Evolutionary conservation across 1,140 invertebrate species (phyloP), one percentile per base, ranked within the genome.

Genomic region (Venturia canescens): DNA sequence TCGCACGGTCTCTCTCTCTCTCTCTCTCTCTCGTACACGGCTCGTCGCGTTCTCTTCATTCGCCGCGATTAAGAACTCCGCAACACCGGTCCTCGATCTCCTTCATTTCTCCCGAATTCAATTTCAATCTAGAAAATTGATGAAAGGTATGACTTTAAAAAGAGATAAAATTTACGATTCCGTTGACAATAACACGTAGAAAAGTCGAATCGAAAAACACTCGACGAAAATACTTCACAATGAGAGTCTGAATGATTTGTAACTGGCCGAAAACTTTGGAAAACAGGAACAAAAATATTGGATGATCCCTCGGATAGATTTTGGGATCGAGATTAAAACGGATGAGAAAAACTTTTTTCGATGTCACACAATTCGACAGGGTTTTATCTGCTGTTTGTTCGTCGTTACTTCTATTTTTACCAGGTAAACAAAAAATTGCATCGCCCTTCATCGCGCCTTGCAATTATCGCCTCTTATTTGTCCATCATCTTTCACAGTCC

Each of bases 31-130:
- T 69, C 29, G 9, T 18, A 29, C 66, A 69, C 66, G 66, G 13
- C 13, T 69, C 66, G 66, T 31, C 66, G 66, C 66, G 66, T 69
- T 69, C 29, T 69, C 66, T 69, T 69, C 66, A 69, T 69, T 69
- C 29, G 31, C 66, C 66, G 66, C 66, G 66, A 69, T 69, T 69
- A 69, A 69, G 66, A 69, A 69, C 66, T 69, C 66, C 66, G 16
- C 66, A 69, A 69, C 66, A 23, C 27, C 29, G 29, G 31, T n/a
- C n/a, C 66, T 69, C 27, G 27, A 69, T 31, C 66, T 69, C 66
- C 13, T 69, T 21, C 66, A 31, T 69, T 69, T 69, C 13, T 69
- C 66, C 13, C 66, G 29, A 69, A 69, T 69, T 69, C 29, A 31
- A 69, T 69, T 69, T 69, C 21, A 18, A 69, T 69, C 29, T 15